Base-by-base conservation (phyloP, 2,113 vertebrate genomes). In the Acanthisitta chloris region DNA sequence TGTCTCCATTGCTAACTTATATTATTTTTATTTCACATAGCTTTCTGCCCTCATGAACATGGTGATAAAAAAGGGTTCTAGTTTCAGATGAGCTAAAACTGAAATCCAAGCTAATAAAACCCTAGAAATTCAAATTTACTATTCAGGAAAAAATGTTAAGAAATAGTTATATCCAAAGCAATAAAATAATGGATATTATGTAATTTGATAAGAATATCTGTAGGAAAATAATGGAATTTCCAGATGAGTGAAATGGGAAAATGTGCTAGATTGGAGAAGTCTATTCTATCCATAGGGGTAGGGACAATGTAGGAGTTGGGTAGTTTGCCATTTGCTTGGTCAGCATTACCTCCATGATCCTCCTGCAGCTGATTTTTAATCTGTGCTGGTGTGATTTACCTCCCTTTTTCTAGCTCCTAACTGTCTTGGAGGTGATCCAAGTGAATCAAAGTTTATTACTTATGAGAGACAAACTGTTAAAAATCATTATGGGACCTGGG, bases 211-310 rank as follows among this genome's bases (percentile, higher is more conserved):
- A 64, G 81, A 85, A 82, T 58, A 72, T 7, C 21, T 64, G 43
- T 48, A 65, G 31, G 71, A 33, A 81, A 48, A 6, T 26, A 73
- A 42, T 33, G 54, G 54, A 36, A 69, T 92, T 95, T 33, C n/a
- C 45, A 43, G 54, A 40, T 54, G 49, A 42, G 28, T 45, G 40
- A 61, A 71, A 21, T 13, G 25, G 12, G 9, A 24, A 12, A 24
- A 34, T 78, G 17, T 76, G 31, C n/a, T 70, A 38, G 48, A 5
- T 0, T 48, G 67, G 69, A 62, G 33, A 19, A 43, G 21, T 29
- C 24, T 83, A 0, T 28, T 80, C 20, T 65, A 0, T 26, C 28
- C 42, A 0, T 19, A 19, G 14, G 36, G 12, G 15, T 28, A 12
- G 67, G 23, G 48, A 4, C 36, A 24, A 4, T n/a, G 81, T 25